Percentiles rank a stretch among this genome's conserved stretches.
Conservation (phyloP, 2,888 invertebrate species). For the Cinara cedri region DNA sequence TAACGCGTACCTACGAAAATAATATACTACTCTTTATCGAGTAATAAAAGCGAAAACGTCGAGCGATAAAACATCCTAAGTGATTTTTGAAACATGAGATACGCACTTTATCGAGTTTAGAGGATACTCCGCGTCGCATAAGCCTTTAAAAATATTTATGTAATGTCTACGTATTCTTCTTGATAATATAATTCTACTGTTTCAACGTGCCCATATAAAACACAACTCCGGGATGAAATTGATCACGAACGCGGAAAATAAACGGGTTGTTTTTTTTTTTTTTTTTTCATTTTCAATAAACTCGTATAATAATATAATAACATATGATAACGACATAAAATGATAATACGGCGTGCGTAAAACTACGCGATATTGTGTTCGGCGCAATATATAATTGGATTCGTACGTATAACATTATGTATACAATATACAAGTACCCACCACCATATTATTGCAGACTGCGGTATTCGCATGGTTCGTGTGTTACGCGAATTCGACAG, state of each 20-base stretch:
- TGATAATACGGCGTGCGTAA: too few species aligned
- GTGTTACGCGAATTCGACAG: too few species aligned
- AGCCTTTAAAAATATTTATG: neutral
- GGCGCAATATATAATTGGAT: too few species aligned
- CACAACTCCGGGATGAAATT: too few species aligned
- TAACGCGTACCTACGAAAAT: neutral
- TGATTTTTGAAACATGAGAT: conserved; percentile 18
- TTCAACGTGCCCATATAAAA: too few species aligned
- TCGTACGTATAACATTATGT: too few species aligned
- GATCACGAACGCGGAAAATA: neutral
- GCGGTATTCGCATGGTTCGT: too few species aligned
- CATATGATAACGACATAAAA: too few species aligned
- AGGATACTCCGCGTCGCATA: neutral
- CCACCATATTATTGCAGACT: too few species aligned
- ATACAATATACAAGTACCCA: too few species aligned
- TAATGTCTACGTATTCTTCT: neutral
- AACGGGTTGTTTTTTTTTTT: too few species aligned
- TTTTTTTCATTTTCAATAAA: neutral
- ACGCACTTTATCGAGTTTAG: neutral
- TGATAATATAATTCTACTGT: neutral
- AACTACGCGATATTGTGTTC: too few species aligned
- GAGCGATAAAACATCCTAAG: neutral
- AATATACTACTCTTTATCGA: neutral
- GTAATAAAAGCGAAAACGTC: neutral
- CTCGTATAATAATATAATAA: neutral